Evolutionary conservation across 1,140 invertebrate genomes (phyloP), one percentile per base, ranked within the genome.

Genomic region (Calliphora vicina): DNA sequence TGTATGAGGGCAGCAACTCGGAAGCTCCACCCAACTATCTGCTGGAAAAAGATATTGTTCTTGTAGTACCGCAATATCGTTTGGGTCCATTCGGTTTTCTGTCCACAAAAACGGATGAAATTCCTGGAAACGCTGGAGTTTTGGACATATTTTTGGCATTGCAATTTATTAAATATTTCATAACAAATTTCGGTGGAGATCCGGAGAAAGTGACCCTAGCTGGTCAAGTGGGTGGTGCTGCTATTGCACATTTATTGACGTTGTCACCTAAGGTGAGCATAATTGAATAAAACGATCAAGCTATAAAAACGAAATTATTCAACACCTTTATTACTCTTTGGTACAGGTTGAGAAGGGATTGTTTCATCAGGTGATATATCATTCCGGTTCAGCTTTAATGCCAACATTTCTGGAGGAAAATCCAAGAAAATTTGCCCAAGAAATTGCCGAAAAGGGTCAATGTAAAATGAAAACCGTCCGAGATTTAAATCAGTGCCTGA

Each of bases 41-140:
- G 1, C 91, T 97, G 2, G 95, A 96, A 82, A 92, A 93, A 82
- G 94, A 97, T 84, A 91, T 97, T 0, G 91, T 97, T 17, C 91
- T 97, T 0, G 95, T 97, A 9, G 94, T 94, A 0, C 91, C 95
- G 0, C 97, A 97, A 89, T 97, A 96, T 88, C 93, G 96, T 88
- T 92, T 95, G 72, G 93, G 92, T 17, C 91, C 91, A 0, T 91
- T 93, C 82, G 92, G 93, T 86, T 92, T 93, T 85, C 87, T 93
- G 83, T 93, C 89, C 6, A 93, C 91, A 84, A 92, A 89, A 85
- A 91, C 91, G 50, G 91, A 90, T 85, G 92, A 86, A 88, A 92
- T 93, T 6, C 94, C 94, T 1, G 95, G 95, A 12, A 96, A 96
- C 89, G 92, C 92, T 29, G 95, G 94, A 0, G 88, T 96, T 23